Percentiles rank a stretch among this genome's conserved stretches.
These are phyloP conservation scores for Tympanoctomys barrerae DNA, from an alignment of 2,797 vertebrate species.

Conservation along the genomic window DNA sequence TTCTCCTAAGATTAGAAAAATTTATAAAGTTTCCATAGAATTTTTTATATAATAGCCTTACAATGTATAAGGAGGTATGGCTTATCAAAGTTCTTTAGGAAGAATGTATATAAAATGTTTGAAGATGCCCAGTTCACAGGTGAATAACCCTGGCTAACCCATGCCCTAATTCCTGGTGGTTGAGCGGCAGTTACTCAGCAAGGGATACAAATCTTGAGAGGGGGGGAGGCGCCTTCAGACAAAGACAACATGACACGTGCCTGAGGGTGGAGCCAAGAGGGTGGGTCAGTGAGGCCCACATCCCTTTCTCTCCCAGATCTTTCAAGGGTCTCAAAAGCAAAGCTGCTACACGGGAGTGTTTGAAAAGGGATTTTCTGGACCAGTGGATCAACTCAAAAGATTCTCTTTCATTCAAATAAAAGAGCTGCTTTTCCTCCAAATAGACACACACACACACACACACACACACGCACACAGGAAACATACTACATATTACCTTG, in stretches of 20 bases:
- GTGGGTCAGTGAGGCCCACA: neutral
- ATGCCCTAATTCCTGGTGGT: slow-evolving; percentile 11
- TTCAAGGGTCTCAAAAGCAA: slow-evolving; percentile 58
- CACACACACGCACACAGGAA: too few relatives aligned
- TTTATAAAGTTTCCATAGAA: neutral
- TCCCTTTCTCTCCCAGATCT: neutral
- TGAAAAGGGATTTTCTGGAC: slow-evolving; percentile 80
- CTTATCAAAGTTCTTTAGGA: slow-evolving; percentile 28
- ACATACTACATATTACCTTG: neutral
- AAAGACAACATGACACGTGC: slow-evolving; percentile 60
- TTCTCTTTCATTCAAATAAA: slow-evolving; percentile 55
- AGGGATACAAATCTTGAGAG: neutral
- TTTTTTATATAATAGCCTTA: neutral
- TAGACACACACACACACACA: neutral
- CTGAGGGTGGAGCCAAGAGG: neutral
- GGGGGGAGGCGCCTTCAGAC: neutral
- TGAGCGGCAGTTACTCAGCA: slow-evolving; percentile 36
- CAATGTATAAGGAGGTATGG: neutral
- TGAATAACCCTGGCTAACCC: slow-evolving; percentile 40
- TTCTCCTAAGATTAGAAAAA: slow-evolving; percentile 53
- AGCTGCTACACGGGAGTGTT: slow-evolving; percentile 61
- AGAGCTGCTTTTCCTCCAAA: slow-evolving; percentile 31
- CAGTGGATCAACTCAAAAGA: slow-evolving; percentile 74
- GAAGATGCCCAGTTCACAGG: slow-evolving; percentile 44
- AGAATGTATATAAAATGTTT: slow-evolving; percentile 2